Base-by-base conservation (phyloP, 2,113 vertebrate species). In the Donacobius atricapilla region DNA sequence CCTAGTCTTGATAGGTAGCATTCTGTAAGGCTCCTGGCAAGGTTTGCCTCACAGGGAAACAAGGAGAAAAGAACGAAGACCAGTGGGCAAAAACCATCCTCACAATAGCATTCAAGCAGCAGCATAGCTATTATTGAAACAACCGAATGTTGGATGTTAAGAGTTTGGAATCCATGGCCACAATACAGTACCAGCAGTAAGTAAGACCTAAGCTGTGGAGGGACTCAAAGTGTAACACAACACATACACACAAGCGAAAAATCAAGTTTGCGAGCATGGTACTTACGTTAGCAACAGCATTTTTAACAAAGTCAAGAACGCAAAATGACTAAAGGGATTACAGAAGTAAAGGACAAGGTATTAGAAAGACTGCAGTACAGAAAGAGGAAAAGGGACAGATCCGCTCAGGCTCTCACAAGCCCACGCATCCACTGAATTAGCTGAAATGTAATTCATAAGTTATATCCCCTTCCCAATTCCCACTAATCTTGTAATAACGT, bases 1-100 rank as follows among this genome's bases (percentile, higher is more conserved):
- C 75, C 88, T 75, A 64, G 83, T 80, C 92, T 83, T 68, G 83
- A 93, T 10, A 78, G 61, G 87, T 45, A 79, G 71, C 85, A 88
- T 93, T 93, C 85, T 95, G 54, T 42, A 86, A 92, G 54, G 75
- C 68, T 93, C 87, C 47, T 80, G 50, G 84, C 63, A 84, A 89
- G 39, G 50, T 65, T 48, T 91, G 75, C 68, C 88, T 90, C 88
- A 91, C 51, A 77, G 31, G 72, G 28, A 85, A 91, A 65, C 72
- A 65, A 5, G 17, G 35, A 83, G 71, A 86, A 76, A 75, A 94
- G 61, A 85, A 69, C 2, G 2, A 73, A 80, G 35, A 80, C 31
- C 47, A 86, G 37, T 48, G 58, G 73, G 42, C 54, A 96, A 94
- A 95, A 83, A 21, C 1, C 58, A 80, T 44, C 58, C 35, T 66